phyloP scores from a whole-genome alignment of 2,888 invertebrate species.

The Pterobdella sp. region DNA sequence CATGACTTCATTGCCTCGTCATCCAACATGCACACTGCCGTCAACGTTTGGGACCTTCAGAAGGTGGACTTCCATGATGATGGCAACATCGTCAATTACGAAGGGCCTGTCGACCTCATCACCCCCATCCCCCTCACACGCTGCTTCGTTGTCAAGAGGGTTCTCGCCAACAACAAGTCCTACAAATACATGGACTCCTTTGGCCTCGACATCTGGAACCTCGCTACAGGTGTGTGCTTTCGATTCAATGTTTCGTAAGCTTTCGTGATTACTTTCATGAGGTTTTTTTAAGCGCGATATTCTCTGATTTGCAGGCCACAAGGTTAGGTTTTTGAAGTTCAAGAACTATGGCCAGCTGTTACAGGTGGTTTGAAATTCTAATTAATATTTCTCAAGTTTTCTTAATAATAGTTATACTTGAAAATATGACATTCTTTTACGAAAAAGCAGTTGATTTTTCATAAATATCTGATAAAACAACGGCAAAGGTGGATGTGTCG shows the following conservation, averaged over 20 bases:
- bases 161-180: constrained; percentile 35
- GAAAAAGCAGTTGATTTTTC: too few relatives aligned
- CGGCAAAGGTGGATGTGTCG: constrained; percentile 38
- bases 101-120: constrained; percentile 37
- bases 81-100: constrained; percentile 31
- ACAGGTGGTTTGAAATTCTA: too few relatives aligned
- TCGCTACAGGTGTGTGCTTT: too few relatives aligned
- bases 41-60: constrained; percentile 38
- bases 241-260: too few relatives aligned
- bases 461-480: too few relatives aligned
- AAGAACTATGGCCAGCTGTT: constrained; percentile 36
- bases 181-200: constrained; percentile 42
- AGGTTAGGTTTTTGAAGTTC: constrained; percentile 35
- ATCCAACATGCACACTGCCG: constrained; percentile 39
- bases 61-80: constrained; percentile 30
- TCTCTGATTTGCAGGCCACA: too few relatives aligned
- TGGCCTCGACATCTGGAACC: constrained; percentile 41
- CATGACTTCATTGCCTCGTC: constrained; percentile 35
- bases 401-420: too few relatives aligned
- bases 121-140: constrained; percentile 29
- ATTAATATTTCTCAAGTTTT: too few relatives aligned
- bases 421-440: too few relatives aligned
- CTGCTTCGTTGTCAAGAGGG: constrained; percentile 35
- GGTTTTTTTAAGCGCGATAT: too few relatives aligned
- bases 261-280: too few relatives aligned